Base-by-base conservation (phyloP, 35 echinoderm and acorn worm species). In the Apostichopus japonicus region DNA sequence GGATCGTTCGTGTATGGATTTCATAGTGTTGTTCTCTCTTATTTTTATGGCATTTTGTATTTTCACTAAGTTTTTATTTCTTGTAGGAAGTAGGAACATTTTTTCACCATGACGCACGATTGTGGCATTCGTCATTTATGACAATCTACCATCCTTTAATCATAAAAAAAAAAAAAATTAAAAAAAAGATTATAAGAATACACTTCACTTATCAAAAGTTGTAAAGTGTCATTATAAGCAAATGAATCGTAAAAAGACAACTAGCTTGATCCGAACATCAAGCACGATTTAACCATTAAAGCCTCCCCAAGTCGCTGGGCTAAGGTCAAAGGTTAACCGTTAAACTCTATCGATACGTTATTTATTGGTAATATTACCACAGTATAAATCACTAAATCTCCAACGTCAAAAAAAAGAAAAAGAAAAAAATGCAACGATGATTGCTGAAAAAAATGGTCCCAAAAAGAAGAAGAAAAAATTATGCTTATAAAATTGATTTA, bases 261-360 rank as follows among this genome's bases (percentile, higher is more conserved):
- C 81, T 57, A 19, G 24, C 81, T 84, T 75, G 11, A 75, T 75
- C 81, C 81, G 17, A 55, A 55, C 33, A 84, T 84, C 81, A 84
- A 84, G 81, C 81, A 84, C 81, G 81, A 84, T 84, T 84, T 84
- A 55, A 58, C 81, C 81, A 84, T 84, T 84, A 84, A 84, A 84
- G 57, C 81, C 56, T 84, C 55, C 71, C 14, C 17, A 83, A 57
- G 81, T 58, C 81, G 56, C 54, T 84, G 54, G 27, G 4, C 51
- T 19, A 54, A 24, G 81, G 81, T 84, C 81, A 84, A 84, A 84
- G 81, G 53, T 84, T 10, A 84, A 55, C 81, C 81, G 56, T 84
- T 57, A 84, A 44, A 84, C 54, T 57, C 54, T 51, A 57, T 19
- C 27, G 81, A 55, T 57, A 84, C 81, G 57, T 84, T 84, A 84